Conservation (phyloP, 2,113 vertebrate species). For the Clinocottus analis region DNA sequence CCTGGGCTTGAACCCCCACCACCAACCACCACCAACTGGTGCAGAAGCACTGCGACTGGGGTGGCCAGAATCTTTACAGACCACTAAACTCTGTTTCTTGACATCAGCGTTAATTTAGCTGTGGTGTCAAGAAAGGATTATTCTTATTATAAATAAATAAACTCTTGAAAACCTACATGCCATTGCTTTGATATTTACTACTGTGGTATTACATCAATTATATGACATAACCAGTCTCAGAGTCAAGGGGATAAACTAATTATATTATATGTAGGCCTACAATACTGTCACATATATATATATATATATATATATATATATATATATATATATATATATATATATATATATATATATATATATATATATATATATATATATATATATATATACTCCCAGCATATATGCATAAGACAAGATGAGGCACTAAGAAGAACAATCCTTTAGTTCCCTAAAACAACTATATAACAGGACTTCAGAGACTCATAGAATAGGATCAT, state of each 20-base stretch:
- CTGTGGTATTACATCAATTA: neutral
- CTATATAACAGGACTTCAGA: conserved; percentile 41
- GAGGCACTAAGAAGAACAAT: conserved; percentile 24
- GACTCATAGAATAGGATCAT: conserved; percentile 53
- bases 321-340: neutral
- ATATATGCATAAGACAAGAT: conserved; percentile 19
- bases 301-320: neutral
- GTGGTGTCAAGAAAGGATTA: neutral
- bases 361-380: too few species aligned
- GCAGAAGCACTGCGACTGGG: conserved; percentile 17
- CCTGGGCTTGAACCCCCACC: conserved; percentile 47
- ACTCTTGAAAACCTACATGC: neutral
- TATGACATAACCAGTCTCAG: neutral
- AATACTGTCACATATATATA: conserved; percentile 12
- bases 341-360: neutral
- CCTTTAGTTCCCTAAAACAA: conserved; percentile 29
- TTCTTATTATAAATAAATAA: neutral
- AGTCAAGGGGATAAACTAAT: conserved; percentile 1
- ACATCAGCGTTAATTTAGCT: conserved; percentile 19
- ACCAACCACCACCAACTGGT: conserved; percentile 25
- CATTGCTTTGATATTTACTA: neutral
- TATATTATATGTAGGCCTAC: neutral
- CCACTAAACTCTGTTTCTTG: conserved; percentile 11
- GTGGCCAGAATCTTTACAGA: conserved; percentile 23
- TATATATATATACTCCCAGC: neutral